A percentile compares a stretch with the other conserved stretches of the same genome.
These are phyloP conservation scores for Drosophila lutescens DNA, from an alignment of 2,888 invertebrate genomes.

Conservation along the genomic window DNA sequence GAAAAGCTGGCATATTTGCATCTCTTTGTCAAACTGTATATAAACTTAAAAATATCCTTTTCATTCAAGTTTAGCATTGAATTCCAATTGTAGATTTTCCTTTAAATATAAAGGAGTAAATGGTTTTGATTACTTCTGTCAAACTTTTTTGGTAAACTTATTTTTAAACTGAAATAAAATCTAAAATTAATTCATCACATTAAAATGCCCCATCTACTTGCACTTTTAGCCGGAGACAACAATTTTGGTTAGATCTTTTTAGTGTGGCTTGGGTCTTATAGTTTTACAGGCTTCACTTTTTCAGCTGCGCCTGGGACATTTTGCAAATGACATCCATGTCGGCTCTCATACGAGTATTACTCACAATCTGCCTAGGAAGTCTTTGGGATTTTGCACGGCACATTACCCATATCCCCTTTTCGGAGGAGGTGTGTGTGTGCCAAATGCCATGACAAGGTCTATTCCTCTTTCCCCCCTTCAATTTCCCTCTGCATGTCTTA, in stretches of 20 bases:
- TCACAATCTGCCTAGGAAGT: slow-evolving; percentile 18
- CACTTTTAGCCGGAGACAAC: neutral
- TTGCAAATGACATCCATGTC: slow-evolving; percentile 23
- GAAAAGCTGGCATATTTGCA: neutral
- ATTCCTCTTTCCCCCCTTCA: neutral
- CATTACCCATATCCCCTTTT: slow-evolving; percentile 20
- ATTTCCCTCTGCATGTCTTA: slow-evolving; percentile 4
- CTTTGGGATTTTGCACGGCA: slow-evolving; percentile 23
- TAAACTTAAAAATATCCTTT: neutral
- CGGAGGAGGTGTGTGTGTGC: slow-evolving; percentile 19
- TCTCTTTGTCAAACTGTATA: neutral
- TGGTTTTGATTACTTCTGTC: too few species aligned
- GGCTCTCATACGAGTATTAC: slow-evolving; percentile 11
- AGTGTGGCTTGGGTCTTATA: neutral
- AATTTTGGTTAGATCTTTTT: neutral
- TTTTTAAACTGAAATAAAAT: too few species aligned
- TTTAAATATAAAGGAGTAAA: too few species aligned
- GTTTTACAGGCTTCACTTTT: neutral
- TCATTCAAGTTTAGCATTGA: neutral
- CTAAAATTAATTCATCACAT: too few species aligned
- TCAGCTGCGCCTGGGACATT: slow-evolving; percentile 2
- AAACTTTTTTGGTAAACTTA: too few species aligned
- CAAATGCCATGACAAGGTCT: slow-evolving; percentile 23
- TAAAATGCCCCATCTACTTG: neutral
- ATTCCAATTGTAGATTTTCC: too few species aligned